phyloP scores from a whole-genome alignment of 2,797 vertebrate species.

The Catostomus latipinnis region DNA sequence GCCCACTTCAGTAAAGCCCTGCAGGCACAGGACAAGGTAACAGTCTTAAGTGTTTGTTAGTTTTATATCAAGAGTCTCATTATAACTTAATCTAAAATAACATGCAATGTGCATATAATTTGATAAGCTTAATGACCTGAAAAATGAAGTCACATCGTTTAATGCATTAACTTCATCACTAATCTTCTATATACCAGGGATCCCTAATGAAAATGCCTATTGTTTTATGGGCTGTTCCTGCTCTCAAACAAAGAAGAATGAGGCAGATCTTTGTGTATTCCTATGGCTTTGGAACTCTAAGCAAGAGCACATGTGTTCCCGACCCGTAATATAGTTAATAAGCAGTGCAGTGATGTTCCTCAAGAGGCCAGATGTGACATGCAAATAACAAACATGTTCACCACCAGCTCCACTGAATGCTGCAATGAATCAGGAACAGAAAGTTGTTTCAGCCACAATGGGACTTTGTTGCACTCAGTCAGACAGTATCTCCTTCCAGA shows the following conservation, averaged over 20 bases:
- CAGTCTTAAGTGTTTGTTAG: conserved; percentile 21
- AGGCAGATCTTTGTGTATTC: conserved; percentile 70
- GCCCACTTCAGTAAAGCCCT: conserved; percentile 90
- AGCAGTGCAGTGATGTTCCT: conserved; percentile 64
- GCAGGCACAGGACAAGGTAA: conserved; percentile 89
- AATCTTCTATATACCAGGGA: conserved; percentile 19
- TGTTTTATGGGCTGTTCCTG: conserved; percentile 45
- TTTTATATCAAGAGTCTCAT: conserved; percentile 10
- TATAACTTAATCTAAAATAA: not conserved
- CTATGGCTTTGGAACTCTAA: conserved; percentile 74
- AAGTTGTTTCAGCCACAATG: conserved; percentile 12
- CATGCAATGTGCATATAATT: conserved; percentile 14
- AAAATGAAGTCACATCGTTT: conserved; percentile 33
- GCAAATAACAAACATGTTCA: conserved; percentile 64
- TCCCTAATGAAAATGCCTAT: conserved; percentile 40
- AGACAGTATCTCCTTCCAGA: not conserved
- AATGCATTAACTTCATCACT: conserved; percentile 31
- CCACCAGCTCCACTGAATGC: conserved; percentile 20
- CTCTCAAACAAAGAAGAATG: conserved; percentile 42
- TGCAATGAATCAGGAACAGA: conserved; percentile 31
- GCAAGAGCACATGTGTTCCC: conserved; percentile 74
- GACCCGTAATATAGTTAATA: conserved; percentile 67
- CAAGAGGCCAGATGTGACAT: conserved; percentile 62
- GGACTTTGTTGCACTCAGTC: not conserved
- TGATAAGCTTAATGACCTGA: conserved; percentile 25